Percentiles rank a stretch among this genome's conserved stretches.
phyloP scores from a whole-genome alignment of 1,140 invertebrate genomes.

The Zaprionus capensis region DNA sequence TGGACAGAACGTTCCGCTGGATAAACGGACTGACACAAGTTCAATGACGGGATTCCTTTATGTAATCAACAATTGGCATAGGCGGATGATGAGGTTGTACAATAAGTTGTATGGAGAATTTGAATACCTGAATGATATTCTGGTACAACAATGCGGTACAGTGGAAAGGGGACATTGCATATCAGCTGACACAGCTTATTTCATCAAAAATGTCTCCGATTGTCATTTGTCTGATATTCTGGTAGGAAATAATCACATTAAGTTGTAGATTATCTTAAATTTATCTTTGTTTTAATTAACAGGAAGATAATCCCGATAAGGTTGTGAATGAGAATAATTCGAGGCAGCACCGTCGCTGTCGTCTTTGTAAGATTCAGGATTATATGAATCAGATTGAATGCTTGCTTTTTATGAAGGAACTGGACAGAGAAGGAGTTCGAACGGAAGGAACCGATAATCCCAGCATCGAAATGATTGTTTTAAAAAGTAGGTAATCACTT shows the following conservation, averaged over 20 bases:
- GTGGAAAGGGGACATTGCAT: constrained; percentile 30
- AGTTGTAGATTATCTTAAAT: background rate
- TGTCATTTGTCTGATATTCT: constrained; percentile 88
- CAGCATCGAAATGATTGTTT: constrained; percentile 64
- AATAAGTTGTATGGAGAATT: constrained; percentile 42
- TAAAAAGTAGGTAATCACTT: constrained; percentile 49
- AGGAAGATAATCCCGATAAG: constrained; percentile 48
- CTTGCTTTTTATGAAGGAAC: constrained; percentile 84
- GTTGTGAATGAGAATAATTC: background rate
- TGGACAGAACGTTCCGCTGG: constrained; percentile 32
- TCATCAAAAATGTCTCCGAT: constrained; percentile 86
- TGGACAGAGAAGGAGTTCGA: constrained; percentile 73
- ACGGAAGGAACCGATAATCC: constrained; percentile 85
- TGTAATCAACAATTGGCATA: constrained; percentile 56
- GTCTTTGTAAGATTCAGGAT: constrained; percentile 85
- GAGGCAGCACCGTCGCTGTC: constrained; percentile 48
- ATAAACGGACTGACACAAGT: constrained; percentile 45
- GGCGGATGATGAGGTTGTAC: constrained; percentile 30
- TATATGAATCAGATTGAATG: constrained; percentile 86
- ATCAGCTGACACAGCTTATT: constrained; percentile 43
- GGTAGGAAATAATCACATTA: constrained; percentile 29
- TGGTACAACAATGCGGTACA: constrained; percentile 39
- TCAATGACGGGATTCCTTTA: constrained; percentile 57
- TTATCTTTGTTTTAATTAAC: background rate
- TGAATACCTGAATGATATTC: constrained; percentile 37